Percentiles rank a stretch among this genome's conserved stretches.
Evolutionary conservation across 2,888 invertebrate genomes (phyloP).

Genomic region (Catocala nupta): DNA sequence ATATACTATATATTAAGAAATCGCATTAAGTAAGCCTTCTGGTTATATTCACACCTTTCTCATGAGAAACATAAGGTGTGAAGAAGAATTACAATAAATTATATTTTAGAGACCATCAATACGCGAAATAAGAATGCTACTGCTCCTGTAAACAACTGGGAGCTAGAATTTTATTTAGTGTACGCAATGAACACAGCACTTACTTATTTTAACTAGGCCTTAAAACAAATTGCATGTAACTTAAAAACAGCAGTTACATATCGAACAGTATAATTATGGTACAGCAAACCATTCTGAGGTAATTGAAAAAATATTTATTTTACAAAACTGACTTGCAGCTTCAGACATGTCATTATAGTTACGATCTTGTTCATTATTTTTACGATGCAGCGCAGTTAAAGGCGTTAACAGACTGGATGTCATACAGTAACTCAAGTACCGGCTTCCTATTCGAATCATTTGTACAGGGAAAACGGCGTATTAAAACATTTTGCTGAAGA

Average conservation of each 20-base stretch:
- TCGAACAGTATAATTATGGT: constrained; percentile 2
- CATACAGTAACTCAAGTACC: not conserved
- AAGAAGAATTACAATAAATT: not conserved
- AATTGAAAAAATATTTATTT: constrained; percentile 23
- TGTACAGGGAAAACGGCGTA: no score
- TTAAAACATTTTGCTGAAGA: no score
- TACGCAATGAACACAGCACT: not conserved
- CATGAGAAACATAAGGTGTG: no score
- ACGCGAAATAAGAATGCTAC: not conserved
- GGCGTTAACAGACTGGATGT: not conserved
- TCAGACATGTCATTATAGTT: constrained; percentile 35
- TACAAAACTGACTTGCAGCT: constrained; percentile 14
- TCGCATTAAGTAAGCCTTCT: no score
- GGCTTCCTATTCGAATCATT: no score
- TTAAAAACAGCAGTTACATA: not conserved
- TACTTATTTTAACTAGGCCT: not conserved
- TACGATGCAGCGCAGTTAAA: constrained; percentile 21
- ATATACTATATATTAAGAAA: no score
- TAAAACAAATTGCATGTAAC: constrained; percentile 8
- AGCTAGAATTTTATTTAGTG: not conserved
- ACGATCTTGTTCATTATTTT: constrained; percentile 40
- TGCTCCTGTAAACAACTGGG: not conserved
- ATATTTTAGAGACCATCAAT: not conserved
- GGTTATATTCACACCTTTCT: no score
- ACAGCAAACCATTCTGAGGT: constrained; percentile 5